Evolutionary conservation across 2,113 vertebrate genomes (phyloP), one percentile per base, ranked within the genome.

Genomic region (Canis aureus): DNA sequence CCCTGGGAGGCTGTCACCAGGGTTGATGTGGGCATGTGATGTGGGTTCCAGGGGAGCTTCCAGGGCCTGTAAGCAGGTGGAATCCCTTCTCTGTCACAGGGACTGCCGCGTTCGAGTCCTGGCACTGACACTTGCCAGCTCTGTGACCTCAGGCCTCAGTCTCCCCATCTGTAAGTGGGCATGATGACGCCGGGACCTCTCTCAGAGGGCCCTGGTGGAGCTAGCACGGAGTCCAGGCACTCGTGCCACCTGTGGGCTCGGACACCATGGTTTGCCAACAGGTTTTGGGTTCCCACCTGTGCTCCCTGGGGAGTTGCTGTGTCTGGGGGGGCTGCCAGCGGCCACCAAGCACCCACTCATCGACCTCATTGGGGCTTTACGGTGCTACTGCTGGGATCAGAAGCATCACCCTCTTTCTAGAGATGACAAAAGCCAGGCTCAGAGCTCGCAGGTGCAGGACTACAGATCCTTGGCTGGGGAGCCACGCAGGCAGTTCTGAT

Each of bases 381-480:
- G 16, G 6, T 1, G 82, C 62, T 32, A 12, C 59, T 38, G 1
- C 57, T 4, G 74, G 38, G 53, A 13, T 6, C 3, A 19, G 88
- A 20, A 43, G 35, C 8, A 1, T 25, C 32, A 3, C 1, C 1
- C 20, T 2, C 8, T 13, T n/a, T 23, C 13, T 10, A 38, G 23
- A 19, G 59, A 16, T 7, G 59, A 51, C 43, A 5, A 2, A 29
- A 27, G 53, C 38, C 8, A 49, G 80, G 57, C n/a, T 11, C 13
- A 3, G 35, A 10, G 23, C 1, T 3, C 23, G 11, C 25, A 5
- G 2, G 7, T 0, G 10, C 3, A 4, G 3, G 11, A 20, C 23
- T 11, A 8, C 32, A 62, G 49, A 6, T 1, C 6, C 29, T 32
- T 11, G 12, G 67, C 1, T 11, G 19, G 27, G 32, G 25, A 11